Base-by-base conservation (phyloP, 2,797 vertebrate genomes). In the Acomys russatus region DNA sequence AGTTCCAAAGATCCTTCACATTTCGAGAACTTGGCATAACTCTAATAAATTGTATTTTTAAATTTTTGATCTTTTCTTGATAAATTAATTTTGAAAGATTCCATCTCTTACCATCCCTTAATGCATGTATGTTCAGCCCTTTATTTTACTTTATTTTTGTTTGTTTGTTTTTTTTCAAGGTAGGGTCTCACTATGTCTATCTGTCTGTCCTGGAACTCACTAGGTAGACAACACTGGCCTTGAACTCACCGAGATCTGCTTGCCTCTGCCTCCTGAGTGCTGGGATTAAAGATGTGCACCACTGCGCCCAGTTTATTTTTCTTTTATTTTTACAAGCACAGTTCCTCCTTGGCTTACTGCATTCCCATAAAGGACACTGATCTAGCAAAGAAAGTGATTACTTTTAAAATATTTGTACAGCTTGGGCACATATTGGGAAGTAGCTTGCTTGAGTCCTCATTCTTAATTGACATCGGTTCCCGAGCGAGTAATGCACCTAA, bases 61-160 rank as follows among this genome's bases (percentile, higher is more conserved):
- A 3, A 35, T 49, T 95, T 96, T 93, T 59, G 1, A 95, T 71
- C 25, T 90, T 90, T 90, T 38, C 68, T 89, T 63, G 54, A 59
- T 54, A 61, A 76, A 66, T 86, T 74, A 64, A 79, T 84, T 88
- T 88, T 77, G 44, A 90, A 96, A 95, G 66, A 18, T 66, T 94
- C 18, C 0, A 51, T 87, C 18, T 12, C 33, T 88, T 86, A 14
- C 28, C 5, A 10, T 59, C 9, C 6, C 20, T n/a, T 83, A 51
- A 74, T 7, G 9, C 1, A 56, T 9, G 70, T 38, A 61, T 4
- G 54, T 61, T 35, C 70, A 71, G 30, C 35, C 44, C 33, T 78
- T 84, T 66, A 54, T 83, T 82, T 91, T 83, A 38, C 28, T 61
- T 61, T 61, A 7, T 80, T 59, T n/a, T 80, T n/a, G 14, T 68